Evolutionary conservation across 2,113 vertebrate genomes (phyloP), one percentile per base, ranked within the genome.

Genomic region (Solea senegalensis): DNA sequence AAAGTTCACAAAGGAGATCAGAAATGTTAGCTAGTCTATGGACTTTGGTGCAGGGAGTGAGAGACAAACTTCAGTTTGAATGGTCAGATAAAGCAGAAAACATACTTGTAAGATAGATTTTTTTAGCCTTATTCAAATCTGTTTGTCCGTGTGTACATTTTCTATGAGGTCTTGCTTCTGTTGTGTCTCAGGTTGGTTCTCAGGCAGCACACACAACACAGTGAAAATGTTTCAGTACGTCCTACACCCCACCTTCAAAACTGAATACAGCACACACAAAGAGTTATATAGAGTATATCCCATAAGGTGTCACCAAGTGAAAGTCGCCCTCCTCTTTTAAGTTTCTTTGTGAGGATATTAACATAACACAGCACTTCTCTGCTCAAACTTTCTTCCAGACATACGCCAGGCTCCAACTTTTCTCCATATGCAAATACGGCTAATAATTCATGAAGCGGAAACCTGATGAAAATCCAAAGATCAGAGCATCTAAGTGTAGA

Each of bases 401-500:
- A 63, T 62, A 67, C 45, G 59, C 58, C 67, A 46, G 44, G 59
- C 80, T 61, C 65, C 51, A 79, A 92, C 87, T 88, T 89, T 90
- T 88, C 90, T 88, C 89, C 78, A 91, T 92, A 92, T 92, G 92
- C 92, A 93, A 93, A 92, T 88, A 84, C 83, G 84, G 82, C 76
- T 88, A 88, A 90, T 91, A 91, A 84, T 83, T 90, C 89, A 91
- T 90, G 87, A 92, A 93, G 90, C 90, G 80, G 90, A 92, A 93
- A 91, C 83, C 49, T 83, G 86, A 90, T 88, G 81, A 91, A 92
- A 93, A 90, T 90, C 91, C 89, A 80, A 85, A 93, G 89, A 92
- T 93, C 85, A 92, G 89, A 69, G 89, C 86, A 89, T 90, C 58
- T 90, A 85, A 90, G 89, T 90, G 89, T 86, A 81, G 88, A 90